Conservation (phyloP, 92 coral and sea anemone species). For the Isaurus tuberculatus region DNA sequence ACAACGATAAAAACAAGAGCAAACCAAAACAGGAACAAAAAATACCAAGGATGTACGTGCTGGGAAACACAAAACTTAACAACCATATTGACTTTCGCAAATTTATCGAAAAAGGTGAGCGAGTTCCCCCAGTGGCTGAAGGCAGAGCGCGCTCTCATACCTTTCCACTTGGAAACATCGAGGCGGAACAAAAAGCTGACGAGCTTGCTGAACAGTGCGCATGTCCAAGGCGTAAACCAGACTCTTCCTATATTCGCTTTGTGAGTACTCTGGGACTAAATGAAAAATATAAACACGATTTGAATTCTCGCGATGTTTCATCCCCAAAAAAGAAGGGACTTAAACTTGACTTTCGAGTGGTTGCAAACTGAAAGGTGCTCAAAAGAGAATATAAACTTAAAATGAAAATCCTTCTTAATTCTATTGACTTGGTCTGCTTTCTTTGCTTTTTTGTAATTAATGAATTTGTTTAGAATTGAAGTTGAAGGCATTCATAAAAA, state of each 20-base stretch:
- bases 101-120: constrained; percentile 39
- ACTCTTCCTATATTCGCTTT: constrained; percentile 38
- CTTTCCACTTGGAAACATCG: constrained; percentile 19
- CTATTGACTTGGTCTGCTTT: background rate
- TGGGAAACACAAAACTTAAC: background rate
- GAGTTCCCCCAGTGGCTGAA: background rate
- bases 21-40: constrained; percentile 6
- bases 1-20: background rate
- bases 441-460: no score
- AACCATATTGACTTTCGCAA: constrained; percentile 22
- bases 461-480: no score
- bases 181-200: constrained; percentile 4
- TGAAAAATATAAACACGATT: background rate
- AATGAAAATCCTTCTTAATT: background rate
- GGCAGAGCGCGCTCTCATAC: constrained; percentile 25
- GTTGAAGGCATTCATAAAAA: no score
- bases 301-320: background rate
- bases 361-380: background rate
- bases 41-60: constrained; percentile 35
- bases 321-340: constrained; percentile 20
- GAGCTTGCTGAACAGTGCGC: constrained; percentile 24
- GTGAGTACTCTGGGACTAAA: constrained; percentile 29
- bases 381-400: background rate
- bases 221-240: constrained; percentile 37
- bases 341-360: background rate